Evolutionary conservation across 2,888 invertebrate species (phyloP), one percentile per base, ranked within the genome.

Genomic region (Synergus itoensis): DNA sequence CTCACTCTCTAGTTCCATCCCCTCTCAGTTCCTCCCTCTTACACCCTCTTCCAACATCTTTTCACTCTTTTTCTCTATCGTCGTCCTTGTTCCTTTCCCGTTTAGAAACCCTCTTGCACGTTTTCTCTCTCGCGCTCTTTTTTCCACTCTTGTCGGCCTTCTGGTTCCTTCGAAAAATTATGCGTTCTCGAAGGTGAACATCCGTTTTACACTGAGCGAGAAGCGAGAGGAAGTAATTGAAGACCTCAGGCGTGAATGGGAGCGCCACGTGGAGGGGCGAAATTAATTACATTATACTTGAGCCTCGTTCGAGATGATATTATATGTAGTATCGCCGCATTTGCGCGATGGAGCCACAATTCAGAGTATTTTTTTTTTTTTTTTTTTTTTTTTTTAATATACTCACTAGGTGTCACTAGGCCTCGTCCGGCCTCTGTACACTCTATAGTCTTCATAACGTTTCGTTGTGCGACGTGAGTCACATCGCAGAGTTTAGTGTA

Each of bases 231-330:
- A 53, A 73, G 87, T 88, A 89, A 89, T 88, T 88, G 89, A 89
- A 88, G 88, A 89, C 86, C 87, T 81, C 83, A 85, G 87, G 88
- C 86, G 86, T 85, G 88, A 89, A 88, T 86, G 87, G 88, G 86
- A 84, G 87, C 85, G 86, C 87, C 89, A 86, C 87, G 87, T 87
- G 88, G 86, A 87, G 85, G 84, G 83, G 86, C 82, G 82, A 85
- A 88, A 89, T 89, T 89, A 89, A 89, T 90, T 86, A 84, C 84
- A 81, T n/a, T n/a, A n/a, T n/a, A n/a, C n/a, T n/a, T n/a, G n/a
- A n/a, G n/a, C n/a, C n/a, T n/a, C n/a, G n/a, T n/a, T n/a, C n/a
- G n/a, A n/a, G n/a, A n/a, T n/a, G n/a, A n/a, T n/a, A n/a, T n/a
- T n/a, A n/a, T n/a, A n/a, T n/a, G n/a, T n/a, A n/a, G n/a, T n/a